Evolutionary conservation across 2,797 vertebrate genomes (phyloP), one percentile per base, ranked within the genome.

Genomic region (Falco cherrug): DNA sequence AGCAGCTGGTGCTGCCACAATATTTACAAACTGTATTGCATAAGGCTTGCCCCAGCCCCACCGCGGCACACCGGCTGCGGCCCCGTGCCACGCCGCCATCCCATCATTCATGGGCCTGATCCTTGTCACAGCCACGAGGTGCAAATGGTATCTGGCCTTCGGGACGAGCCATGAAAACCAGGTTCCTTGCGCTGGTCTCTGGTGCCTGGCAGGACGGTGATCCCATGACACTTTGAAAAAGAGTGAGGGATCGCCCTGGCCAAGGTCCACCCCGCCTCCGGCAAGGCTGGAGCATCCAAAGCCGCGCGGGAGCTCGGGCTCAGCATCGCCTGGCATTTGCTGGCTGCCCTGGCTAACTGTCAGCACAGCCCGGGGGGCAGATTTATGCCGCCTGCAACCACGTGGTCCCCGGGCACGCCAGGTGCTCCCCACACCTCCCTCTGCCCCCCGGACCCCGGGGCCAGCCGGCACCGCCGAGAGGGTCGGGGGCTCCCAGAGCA

Each of bases 391-490:
- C 69, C 31, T 24, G 29, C 39, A 8, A 16, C 26, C 2, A 31
- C 4, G 28, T 2, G 33, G 19, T 8, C 68, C 71, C 68, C 1
- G 1, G 37, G 63, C 37, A 45, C 1, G 0, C 6, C 21, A 4
- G 4, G 24, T 11, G 26, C 67, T 81, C 53, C 65, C 25, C 48
- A 9, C 28, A 10, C 28, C 37, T 68, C 33, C 54, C 37, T 75
- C 59, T 57, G 50, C 18, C 57, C 35, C 21, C 2, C 20, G 69
- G 24, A 37, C 14, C 50, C 48, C 6, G 2, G 20, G 20, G 16
- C 50, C 37, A 41, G 37, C 10, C 4, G 0, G 54, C n/a, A 13
- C 8, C 7, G 3, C 61, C 1, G 3, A 8, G 19, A 8, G 10
- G 16, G 33, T 5, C 37, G 26, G 41, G 33, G 33, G 25, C 4